Evolutionary conservation across 2,888 invertebrate species (phyloP), one percentile per base, ranked within the genome.

Genomic region (Galerucella pusilla): DNA sequence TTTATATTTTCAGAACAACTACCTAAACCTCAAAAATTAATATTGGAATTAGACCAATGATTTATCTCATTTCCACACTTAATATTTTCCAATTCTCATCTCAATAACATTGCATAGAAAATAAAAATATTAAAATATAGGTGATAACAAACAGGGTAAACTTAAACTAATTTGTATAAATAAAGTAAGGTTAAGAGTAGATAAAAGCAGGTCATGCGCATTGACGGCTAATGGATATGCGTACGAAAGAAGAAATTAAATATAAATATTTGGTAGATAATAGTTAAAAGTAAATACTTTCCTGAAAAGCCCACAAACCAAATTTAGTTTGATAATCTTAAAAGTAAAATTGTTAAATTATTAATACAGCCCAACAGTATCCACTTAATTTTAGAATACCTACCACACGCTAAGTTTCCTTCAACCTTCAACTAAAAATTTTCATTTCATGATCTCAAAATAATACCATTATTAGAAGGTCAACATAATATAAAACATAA

Each of bases 321-420:
- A 7, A 7, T 42, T 42, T 42, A 42, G 7, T 1, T 42, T 7
- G 35, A 42, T 42, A 42, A 6, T 42, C 7, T 42, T 9, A 42
- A 14, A 14, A 49, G 14, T 49, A 49, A 49, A 12, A 49, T 14
- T 49, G 35, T 42, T 9, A 7, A 12, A 14, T 49, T 45, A 10
- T 10, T 14, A 4, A 49, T 49, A 49, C 14, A 49, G 11, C 14
- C 14, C 20, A 57, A 57, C 10, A 57, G 10, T 20, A 57, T 57
- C 10, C 10, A 57, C 20, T 57, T 57, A 57, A 16, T 57, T 52
- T n/a, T 63, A 35, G 63, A 35, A 35, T 63, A 42, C 1, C 6
- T 35, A 54, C 67, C 52, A 67, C 67, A 52, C 67, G 54, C 54
- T n/a, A 10, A 14, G 57, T 20, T 57, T 57, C 16, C 10, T 9